phyloP scores from a whole-genome alignment of 1,140 invertebrate species.

The Ceratina japonica region DNA sequence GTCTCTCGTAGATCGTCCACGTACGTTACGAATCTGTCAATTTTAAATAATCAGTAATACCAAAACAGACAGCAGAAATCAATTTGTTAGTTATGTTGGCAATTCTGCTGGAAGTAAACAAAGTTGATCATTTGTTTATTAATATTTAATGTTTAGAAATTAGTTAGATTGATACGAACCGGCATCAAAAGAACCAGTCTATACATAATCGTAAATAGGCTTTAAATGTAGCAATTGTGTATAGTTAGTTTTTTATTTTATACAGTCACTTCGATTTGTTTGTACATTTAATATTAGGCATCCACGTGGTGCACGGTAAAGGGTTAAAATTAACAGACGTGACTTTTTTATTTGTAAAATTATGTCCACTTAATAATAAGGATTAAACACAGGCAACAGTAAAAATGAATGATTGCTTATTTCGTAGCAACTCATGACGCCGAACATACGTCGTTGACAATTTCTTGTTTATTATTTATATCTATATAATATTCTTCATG shows the following conservation, averaged over 20 bases:
- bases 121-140: background rate
- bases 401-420: too few species aligned
- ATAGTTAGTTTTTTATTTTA: background rate
- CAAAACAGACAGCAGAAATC: background rate
- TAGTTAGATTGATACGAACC: background rate
- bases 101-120: background rate
- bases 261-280: background rate
- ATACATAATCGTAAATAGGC: too few species aligned
- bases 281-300: background rate
- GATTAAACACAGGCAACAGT: too few species aligned
- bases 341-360: background rate
- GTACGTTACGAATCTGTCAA: background rate
- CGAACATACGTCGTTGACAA: too few species aligned
- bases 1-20: background rate
- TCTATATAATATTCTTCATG: slow-evolving; percentile 23
- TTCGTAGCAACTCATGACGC: too few species aligned
- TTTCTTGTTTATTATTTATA: too few species aligned
- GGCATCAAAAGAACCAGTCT: background rate
- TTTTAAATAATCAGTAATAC: slow-evolving; percentile 43
- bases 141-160: background rate
- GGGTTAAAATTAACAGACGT: background rate
- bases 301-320: background rate
- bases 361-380: background rate
- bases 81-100: slow-evolving; percentile 7
- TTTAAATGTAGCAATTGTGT: background rate